A percentile compares a stretch with the other conserved stretches of the same genome.
Evolutionary conservation across 2,113 vertebrate species (phyloP).

Genomic region (human): DNA sequence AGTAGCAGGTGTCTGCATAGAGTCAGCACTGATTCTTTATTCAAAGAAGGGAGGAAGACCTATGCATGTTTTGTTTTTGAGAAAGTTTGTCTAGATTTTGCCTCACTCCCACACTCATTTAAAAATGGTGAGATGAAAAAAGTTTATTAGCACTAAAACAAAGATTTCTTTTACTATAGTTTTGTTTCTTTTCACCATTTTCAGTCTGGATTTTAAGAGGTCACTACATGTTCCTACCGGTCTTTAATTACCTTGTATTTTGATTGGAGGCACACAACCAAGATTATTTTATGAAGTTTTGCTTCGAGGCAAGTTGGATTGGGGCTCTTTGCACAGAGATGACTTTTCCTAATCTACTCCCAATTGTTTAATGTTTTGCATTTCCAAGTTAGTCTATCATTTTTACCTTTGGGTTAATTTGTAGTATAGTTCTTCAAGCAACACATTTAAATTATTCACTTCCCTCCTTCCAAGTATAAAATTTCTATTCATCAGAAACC

Average conservation of each 20-base stretch:
- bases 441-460: background rate
- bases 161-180: background rate
- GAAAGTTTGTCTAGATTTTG: conserved; percentile 65
- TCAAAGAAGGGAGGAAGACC: conserved; percentile 56
- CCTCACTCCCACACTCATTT: conserved; percentile 35
- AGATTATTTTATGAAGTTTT: conserved; percentile 10
- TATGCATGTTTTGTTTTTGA: conserved; percentile 57
- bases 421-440: conserved; percentile 22
- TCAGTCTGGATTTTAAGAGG: background rate
- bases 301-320: background rate
- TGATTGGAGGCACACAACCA: background rate
- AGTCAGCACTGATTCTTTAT: conserved; percentile 51
- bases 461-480: conserved; percentile 28
- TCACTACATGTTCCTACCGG: background rate
- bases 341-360: background rate
- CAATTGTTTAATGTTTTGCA: background rate
- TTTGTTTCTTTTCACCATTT: conserved; percentile 48
- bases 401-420: background rate
- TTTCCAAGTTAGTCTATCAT: background rate
- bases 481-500: conserved; percentile 17
- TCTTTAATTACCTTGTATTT: conserved; percentile 36
- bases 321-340: background rate
- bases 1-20: conserved; percentile 75
- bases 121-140: background rate
- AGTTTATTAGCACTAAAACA: background rate